Conservation (phyloP, 2,888 invertebrate genomes). For the Xestia xanthographa region DNA sequence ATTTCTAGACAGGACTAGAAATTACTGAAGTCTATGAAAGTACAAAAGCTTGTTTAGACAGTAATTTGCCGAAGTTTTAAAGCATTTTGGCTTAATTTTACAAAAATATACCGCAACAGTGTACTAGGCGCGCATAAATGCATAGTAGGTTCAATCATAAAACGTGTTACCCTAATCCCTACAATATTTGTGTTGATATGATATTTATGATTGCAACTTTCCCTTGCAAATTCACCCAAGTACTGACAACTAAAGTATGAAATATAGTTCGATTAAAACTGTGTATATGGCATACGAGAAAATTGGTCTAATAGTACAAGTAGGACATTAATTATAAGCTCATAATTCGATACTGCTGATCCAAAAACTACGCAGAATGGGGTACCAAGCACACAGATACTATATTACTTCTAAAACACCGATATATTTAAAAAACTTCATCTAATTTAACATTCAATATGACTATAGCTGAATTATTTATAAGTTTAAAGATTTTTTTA, state of each 20-base stretch:
- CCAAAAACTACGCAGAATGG: slow-evolving; percentile 48
- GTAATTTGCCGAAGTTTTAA: background rate
- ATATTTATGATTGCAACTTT: slow-evolving; percentile 70
- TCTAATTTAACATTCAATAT: slow-evolving; percentile 48
- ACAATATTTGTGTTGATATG: slow-evolving; percentile 69
- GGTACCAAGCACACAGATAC: slow-evolving; percentile 47
- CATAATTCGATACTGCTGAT: slow-evolving; percentile 56
- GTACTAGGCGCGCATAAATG: slow-evolving; percentile 60
- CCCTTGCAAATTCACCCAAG: slow-evolving; percentile 53
- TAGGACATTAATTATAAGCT: slow-evolving; percentile 50
- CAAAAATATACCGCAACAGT: slow-evolving; percentile 26
- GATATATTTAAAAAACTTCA: slow-evolving; percentile 57
- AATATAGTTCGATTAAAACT: slow-evolving; percentile 49
- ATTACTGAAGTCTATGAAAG: slow-evolving; percentile 50
- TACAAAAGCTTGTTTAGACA: slow-evolving; percentile 47
- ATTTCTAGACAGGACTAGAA: slow-evolving; percentile 24
- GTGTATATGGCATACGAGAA: slow-evolving; percentile 50
- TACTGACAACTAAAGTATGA: slow-evolving; percentile 55
- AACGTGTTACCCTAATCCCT: slow-evolving; percentile 60
- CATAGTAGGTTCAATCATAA: slow-evolving; percentile 60
- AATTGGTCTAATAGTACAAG: slow-evolving; percentile 55
- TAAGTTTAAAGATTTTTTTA: slow-evolving; percentile 33
- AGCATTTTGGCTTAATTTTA: background rate
- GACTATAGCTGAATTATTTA: slow-evolving; percentile 50
- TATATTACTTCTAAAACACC: slow-evolving; percentile 50